phyloP scores from a whole-genome alignment of 2,888 invertebrate species.

The Lasioglossum morio region DNA sequence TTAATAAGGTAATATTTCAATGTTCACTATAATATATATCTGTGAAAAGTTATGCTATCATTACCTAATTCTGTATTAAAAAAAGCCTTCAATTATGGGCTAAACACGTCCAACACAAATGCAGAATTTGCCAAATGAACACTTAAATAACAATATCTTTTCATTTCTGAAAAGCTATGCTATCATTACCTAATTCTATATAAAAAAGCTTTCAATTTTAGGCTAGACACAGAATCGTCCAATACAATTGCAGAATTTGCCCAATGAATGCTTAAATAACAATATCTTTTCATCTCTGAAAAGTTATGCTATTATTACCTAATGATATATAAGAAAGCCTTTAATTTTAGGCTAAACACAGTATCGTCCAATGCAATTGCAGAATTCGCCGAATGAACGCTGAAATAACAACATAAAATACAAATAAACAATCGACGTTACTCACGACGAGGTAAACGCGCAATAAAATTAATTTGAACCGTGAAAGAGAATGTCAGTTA shows the following conservation, averaged over 20 bases:
- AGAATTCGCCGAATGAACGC: not conserved
- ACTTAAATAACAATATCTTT: not conserved
- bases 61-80: not conserved
- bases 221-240: not conserved
- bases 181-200: not conserved
- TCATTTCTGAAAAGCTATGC: too few relatives aligned
- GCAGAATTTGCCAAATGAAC: not conserved
- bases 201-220: not conserved
- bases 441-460: not conserved
- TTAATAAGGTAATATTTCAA: not conserved
- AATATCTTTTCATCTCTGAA: too few relatives aligned
- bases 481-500: not conserved
- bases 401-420: not conserved
- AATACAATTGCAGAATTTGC: not conserved
- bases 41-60: not conserved
- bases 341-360: not conserved
- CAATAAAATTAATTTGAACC: not conserved
- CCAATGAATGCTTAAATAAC: not conserved
- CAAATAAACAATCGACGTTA: not conserved
- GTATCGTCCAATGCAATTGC: not conserved
- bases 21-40: not conserved
- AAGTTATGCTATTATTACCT: not conserved
- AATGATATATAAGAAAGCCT: not conserved
- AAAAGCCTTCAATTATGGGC: not conserved
- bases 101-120: not conserved